Evolutionary conservation across 30 jellyfish, hydroid and myxozoan species (phyloP).

Genomic region (Haliclystus octoradiatus): DNA sequence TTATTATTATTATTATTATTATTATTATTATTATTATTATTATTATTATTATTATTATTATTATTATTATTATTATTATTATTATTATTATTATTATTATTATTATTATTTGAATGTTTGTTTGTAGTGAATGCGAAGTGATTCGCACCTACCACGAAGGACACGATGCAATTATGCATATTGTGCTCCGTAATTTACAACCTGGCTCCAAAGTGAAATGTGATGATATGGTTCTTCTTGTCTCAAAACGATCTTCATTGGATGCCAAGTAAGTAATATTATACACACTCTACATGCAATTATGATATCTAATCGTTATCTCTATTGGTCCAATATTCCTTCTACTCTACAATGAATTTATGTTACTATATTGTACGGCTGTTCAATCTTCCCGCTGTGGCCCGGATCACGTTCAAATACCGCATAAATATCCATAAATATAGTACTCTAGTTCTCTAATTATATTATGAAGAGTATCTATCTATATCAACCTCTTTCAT

Average conservation of each 20-base stretch:
- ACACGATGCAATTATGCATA: conserved; percentile 28
- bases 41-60: not conserved
- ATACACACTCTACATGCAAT: too few relatives aligned
- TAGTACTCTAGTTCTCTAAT: too few relatives aligned
- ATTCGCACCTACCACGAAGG: conserved; percentile 28
- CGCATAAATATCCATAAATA: too few relatives aligned
- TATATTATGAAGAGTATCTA: too few relatives aligned
- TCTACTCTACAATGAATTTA: too few relatives aligned
- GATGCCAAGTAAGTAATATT: conserved; percentile 23
- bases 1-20: not conserved
- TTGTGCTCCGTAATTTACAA: conserved; percentile 32
- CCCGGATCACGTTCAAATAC: too few relatives aligned
- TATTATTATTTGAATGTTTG: too few relatives aligned
- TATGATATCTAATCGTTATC: too few relatives aligned
- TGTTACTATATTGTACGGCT: too few relatives aligned
- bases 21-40: not conserved
- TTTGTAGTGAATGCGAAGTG: conserved; percentile 23
- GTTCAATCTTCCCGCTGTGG: too few relatives aligned
- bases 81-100: not conserved
- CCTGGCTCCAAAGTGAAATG: conserved; percentile 26
- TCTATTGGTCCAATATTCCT: too few relatives aligned
- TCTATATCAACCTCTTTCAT: too few relatives aligned
- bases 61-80: not conserved
- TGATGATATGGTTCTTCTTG: conserved; percentile 45
- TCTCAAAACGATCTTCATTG: conserved; percentile 39